A percentile compares a stretch with the other conserved stretches of the same genome.
These are phyloP conservation scores for Phenganax stokvisi DNA, from an alignment of 92 coral and sea anemone species.

Conservation along the genomic window DNA sequence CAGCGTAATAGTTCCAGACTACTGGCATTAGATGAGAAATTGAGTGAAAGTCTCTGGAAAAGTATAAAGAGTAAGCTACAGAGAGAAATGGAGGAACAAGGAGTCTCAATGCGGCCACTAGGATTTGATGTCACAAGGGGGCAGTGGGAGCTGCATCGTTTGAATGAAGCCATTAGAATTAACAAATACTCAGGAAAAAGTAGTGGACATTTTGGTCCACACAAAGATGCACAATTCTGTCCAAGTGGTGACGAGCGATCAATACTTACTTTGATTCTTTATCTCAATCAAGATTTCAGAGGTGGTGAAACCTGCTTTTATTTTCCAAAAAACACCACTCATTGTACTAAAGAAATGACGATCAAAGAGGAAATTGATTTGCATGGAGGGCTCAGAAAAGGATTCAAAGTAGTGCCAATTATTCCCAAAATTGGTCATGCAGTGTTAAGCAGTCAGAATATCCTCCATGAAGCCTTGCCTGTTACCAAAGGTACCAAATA, in stretches of 20 bases:
- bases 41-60: conserved; percentile 11
- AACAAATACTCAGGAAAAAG: conserved; percentile 22
- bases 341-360: conserved; percentile 19
- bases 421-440: conserved; percentile 23
- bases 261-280: conserved; percentile 17
- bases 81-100: neutral
- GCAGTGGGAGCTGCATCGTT: conserved; percentile 33
- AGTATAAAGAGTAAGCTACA: neutral
- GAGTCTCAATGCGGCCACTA: conserved; percentile 1
- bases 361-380: conserved; percentile 20
- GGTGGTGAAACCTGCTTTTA: conserved; percentile 39
- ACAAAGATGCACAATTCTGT: conserved; percentile 39
- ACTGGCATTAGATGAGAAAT: conserved; percentile 18
- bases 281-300: conserved; percentile 21
- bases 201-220: conserved; percentile 17
- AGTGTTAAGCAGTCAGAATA: conserved; percentile 24
- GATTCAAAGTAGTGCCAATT: conserved; percentile 11
- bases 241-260: conserved; percentile 37
- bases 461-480: conserved; percentile 31
- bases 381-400: conserved; percentile 21
- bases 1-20: conserved; percentile 29
- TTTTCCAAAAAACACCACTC: conserved; percentile 18
- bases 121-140: conserved; percentile 35
- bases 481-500: conserved; percentile 1
- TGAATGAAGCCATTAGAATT: conserved; percentile 37